Evolutionary conservation across 64 coral and sea anemone species (phyloP).

Genomic region (Astreopora myriophthalma): DNA sequence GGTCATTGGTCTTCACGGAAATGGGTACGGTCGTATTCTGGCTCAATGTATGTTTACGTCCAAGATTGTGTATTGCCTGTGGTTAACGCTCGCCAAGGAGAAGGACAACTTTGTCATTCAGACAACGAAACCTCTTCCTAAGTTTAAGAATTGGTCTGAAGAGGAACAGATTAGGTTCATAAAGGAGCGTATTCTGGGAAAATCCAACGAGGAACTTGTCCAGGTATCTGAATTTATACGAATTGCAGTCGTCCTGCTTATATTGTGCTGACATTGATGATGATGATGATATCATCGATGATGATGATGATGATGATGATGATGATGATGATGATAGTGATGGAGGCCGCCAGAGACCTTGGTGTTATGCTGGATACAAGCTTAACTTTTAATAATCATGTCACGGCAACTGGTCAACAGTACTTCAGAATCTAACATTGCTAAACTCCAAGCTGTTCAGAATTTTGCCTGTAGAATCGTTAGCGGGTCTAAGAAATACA

Average conservation of each 20-base stretch:
- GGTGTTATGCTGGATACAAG: no score
- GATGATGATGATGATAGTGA: no score
- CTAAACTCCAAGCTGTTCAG: no score
- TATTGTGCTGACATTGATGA: not conserved
- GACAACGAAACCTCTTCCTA: conserved; percentile 69
- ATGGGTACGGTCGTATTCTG: conserved; percentile 87
- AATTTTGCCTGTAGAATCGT: no score
- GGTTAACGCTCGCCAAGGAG: conserved; percentile 59
- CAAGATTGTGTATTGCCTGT: conserved; percentile 90
- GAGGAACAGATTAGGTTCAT: conserved; percentile 70
- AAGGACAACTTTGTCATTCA: conserved; percentile 80
- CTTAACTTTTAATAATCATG: no score
- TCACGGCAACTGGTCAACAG: no score
- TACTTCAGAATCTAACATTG: no score
- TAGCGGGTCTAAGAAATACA: no score
- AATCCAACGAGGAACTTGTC: conserved; percentile 49
- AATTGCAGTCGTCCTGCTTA: no score
- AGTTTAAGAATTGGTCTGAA: not conserved
- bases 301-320: no score
- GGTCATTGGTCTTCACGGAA: conserved; percentile 84
- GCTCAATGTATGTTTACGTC: conserved; percentile 85
- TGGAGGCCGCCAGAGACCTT: no score
- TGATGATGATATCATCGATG: no score
- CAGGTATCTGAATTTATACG: conserved; percentile 8
- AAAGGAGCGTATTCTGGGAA: conserved; percentile 74